Evolutionary conservation across 2,113 vertebrate species (phyloP), one percentile per base, ranked within the genome.

Genomic region (Typhlomys cinereus): DNA sequence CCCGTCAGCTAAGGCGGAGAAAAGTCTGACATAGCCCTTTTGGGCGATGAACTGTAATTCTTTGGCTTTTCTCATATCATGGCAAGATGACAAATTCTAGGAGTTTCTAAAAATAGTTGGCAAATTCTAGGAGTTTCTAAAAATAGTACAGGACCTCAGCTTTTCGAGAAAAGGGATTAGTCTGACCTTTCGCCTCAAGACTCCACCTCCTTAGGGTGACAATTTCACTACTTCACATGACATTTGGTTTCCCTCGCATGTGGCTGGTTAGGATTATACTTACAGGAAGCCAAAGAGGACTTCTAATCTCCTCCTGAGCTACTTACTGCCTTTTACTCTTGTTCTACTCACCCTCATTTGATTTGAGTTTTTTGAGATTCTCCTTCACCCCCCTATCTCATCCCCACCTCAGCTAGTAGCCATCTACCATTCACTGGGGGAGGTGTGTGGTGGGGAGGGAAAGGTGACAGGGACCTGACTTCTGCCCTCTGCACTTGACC

Each of bases 201-300:
- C 70, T 81, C 75, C 62, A 79, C 87, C 95, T 91, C 69, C 84
- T 46, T 59, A 93, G 84, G 94, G 94, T 91, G 95, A 95, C 78
- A 96, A 97, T 95, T 96, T 96, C 97, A 97, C 95, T 96, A 78
- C 67, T 96, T 94, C 66, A 50, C 92, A 92, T 97, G 96, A 97
- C 96, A 96, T 97, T 97, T 96, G 94, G 92, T 95, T 94, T 96
- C 95, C 69, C 95, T 96, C 82, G 93, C 89, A 94, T 94, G 97
- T 90, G 95, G 97, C 95, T 41, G 20, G 73, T 74, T 66, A 89
- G 67, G 93, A 96, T 94, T 70, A 80, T 87, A 89, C 88, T 96
- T 95, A 96, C 97, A 97, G 97, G 97, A 97, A 97, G 88, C 90
- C 92, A 48, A 85, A 96, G 62, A 94, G 94, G 94, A 89, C 92